Base-by-base conservation (phyloP, 2,113 vertebrate species). In the Asarcornis scutulata region DNA sequence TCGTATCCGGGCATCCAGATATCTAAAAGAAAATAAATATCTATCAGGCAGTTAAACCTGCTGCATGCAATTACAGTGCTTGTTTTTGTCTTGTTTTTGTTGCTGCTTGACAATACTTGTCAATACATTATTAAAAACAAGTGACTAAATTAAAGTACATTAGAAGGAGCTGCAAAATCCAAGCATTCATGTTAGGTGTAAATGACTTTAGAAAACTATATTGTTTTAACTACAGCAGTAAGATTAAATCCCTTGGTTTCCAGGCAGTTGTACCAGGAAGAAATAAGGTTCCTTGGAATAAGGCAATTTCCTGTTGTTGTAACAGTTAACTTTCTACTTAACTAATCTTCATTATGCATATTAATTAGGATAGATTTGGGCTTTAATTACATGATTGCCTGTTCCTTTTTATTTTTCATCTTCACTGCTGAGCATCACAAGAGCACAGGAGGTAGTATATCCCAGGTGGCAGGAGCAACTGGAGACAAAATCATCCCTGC, bases 161-260 rank as follows among this genome's bases (percentile, higher is more conserved):
- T 94, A 89, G 89, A 95, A 93, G 50, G n/a, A 80, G 17, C 25
- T 91, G 38, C 52, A 91, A 88, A 93, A 88, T 88, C 60, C 56
- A 91, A 67, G 32, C 68, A 72, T 88, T 86, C 38, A 86, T 88
- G 32, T 52, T 88, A 67, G 23, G 17, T 89, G 42, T 90, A 86
- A 88, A 71, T 86, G 46, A 34, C 34, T 86, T 91, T 17, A 60
- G 50, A 56, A 83, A 67, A 18, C 42, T 80, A 56, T 75, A 42
- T 52, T 80, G 52, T 60, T 83, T 91, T 40, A 56, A 52, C 64
- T 78, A 25, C 38, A 12, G 32, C 55, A 90, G 46, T 38, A 67
- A 60, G 38, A 85, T 83, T 86, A 91, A 89, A 91, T 85, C 40
- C 50, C 26, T 7, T 69, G 5, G 9, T 87, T 85, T 67, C 25